Evolutionary conservation across 2,797 vertebrate species (phyloP).

Genomic region (Mormyrus hasselquistii): DNA sequence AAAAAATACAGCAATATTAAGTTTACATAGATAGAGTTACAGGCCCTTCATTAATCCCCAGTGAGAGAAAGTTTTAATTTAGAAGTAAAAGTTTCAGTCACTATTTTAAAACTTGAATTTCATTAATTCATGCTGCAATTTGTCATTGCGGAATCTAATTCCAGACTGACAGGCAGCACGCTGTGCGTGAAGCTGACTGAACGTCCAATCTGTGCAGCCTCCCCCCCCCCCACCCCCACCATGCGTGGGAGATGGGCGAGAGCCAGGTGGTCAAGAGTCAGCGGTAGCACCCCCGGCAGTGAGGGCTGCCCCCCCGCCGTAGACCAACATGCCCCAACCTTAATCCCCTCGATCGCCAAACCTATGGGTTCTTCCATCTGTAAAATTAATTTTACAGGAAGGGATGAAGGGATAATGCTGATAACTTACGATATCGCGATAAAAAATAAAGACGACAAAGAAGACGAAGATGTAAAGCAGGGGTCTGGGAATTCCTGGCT

Average conservation of each 20-base stretch:
- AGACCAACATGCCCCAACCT: neutral
- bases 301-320: neutral
- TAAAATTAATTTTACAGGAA: neutral
- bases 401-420: neutral
- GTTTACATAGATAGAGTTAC: neutral
- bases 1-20: neutral
- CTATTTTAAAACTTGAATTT: neutral
- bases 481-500: conserved; percentile 27
- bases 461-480: neutral
- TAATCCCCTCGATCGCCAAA: neutral
- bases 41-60: neutral
- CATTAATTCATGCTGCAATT: neutral
- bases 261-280: neutral
- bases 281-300: neutral
- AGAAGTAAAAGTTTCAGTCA: neutral
- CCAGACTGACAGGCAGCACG: neutral
- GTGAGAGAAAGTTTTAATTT: neutral
- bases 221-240: neutral
- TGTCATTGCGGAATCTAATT: neutral
- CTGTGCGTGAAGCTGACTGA: neutral
- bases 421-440: neutral
- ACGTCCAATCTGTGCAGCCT: neutral
- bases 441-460: neutral
- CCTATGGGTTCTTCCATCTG: neutral
- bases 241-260: neutral